Base-by-base conservation (phyloP, 2,797 vertebrate species). In the Smutsia temminckii region DNA sequence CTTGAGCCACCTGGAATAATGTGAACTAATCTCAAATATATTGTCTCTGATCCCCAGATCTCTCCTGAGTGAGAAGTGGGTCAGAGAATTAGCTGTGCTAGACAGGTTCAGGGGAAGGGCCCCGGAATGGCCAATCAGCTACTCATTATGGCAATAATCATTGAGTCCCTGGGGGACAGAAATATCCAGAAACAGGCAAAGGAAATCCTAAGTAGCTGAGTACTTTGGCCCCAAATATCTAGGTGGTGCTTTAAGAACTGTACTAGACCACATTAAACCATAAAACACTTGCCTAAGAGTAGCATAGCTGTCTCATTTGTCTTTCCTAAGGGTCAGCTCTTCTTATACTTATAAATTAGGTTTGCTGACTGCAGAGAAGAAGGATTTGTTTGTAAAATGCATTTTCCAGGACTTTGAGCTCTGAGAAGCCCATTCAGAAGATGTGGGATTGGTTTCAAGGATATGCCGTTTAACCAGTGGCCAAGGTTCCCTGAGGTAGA, bases 11-110 rank as follows among this genome's bases (percentile, higher is more conserved):
- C 51, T 85, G 18, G 89, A 94, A 96, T 94, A 96, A 85, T 37
- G 69, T 61, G 27, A 90, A 27, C 61, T 93, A 95, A 97, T 97
- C 68, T 78, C 46, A 93, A 75, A 85, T 95, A 92, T 93, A 92
- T 93, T 93, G 81, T 85, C 46, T 32, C 93, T 85, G 59, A 96
- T 90, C 68, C 49, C 20, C 46, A 96, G 83, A 96, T 90, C 57
- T 94, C 84, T 93, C 69, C 68, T 88, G 86, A 96, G 66, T 80
- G 8, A 93, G 53, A 93, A 42, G 32, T 88, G 21, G 29, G 46
- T 78, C 66, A 95, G 21, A 57, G 61, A 81, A 94, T 96, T 93
- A 95, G 32, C 32, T 32, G 6, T 74, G 46, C 32, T 92, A 59
- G 40, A 95, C 49, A 64, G 40, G 83, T 51, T 72, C 53, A 81